These are phyloP conservation scores for Stramonita haemastoma DNA, from an alignment of 2,888 invertebrate genomes.

Conservation along the genomic window DNA sequence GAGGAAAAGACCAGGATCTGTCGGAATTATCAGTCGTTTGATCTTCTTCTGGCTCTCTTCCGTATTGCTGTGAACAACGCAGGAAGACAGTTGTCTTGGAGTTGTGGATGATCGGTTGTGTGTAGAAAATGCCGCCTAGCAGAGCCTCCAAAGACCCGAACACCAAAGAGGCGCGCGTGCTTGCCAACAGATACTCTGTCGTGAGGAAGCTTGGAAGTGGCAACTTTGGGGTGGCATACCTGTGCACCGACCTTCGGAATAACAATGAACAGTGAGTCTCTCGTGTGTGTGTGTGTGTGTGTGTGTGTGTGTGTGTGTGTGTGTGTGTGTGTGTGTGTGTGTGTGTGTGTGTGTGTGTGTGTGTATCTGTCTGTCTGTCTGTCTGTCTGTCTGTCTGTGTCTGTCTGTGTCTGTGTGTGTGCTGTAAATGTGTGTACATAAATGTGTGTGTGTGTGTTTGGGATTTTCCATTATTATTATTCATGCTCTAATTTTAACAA, in stretches of 20 bases:
- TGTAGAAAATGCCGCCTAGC: constrained; percentile 53
- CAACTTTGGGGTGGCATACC: constrained; percentile 76
- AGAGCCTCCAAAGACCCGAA: constrained; percentile 50
- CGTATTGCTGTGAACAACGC: background rate
- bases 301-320: constrained; percentile 19
- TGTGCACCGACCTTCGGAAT: constrained; percentile 68
- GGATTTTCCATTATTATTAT: too few species aligned
- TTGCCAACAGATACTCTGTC: constrained; percentile 75
- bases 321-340: background rate
- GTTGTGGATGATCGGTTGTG: background rate
- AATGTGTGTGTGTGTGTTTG: too few species aligned
- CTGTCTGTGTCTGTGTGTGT: background rate
- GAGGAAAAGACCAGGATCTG: background rate
- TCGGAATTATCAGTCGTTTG: background rate
- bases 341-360: constrained; percentile 19
- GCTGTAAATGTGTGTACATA: too few species aligned
- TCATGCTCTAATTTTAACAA: too few species aligned
- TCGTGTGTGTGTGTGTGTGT: constrained; percentile 19
- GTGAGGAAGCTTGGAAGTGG: constrained; percentile 76
- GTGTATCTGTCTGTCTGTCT: background rate
- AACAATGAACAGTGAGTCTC: constrained; percentile 61
- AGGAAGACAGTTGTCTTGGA: background rate
- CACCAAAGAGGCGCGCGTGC: constrained; percentile 62
- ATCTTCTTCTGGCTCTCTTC: background rate
- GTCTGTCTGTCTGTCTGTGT: background rate